These are phyloP conservation scores for Gadopsis marmoratus DNA, from an alignment of 2,797 vertebrate genomes.

Conservation along the genomic window DNA sequence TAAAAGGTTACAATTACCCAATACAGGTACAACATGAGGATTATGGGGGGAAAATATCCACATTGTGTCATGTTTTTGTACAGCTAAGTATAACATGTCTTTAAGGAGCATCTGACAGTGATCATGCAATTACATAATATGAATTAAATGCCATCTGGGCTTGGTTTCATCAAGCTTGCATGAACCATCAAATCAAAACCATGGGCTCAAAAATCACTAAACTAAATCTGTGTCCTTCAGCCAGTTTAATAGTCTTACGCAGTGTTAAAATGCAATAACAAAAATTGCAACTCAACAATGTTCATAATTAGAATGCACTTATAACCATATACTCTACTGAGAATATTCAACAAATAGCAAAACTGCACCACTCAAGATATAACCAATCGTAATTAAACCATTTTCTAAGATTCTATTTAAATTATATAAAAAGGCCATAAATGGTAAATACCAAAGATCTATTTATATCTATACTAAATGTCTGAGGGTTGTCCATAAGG, in stretches of 20 bases:
- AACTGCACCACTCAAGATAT: slow-evolving; percentile 63
- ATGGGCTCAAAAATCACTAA: slow-evolving; percentile 47
- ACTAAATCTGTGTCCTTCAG: slow-evolving; percentile 26
- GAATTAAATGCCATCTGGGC: slow-evolving; percentile 38
- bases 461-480: slow-evolving; percentile 63
- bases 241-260: slow-evolving; percentile 53
- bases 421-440: slow-evolving; percentile 66
- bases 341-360: slow-evolving; percentile 55
- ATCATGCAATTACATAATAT: slow-evolving; percentile 41
- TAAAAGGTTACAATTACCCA: slow-evolving; percentile 64
- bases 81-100: slow-evolving; percentile 51
- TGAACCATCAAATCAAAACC: slow-evolving; percentile 58
- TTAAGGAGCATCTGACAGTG: slow-evolving; percentile 38
- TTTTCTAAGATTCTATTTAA: slow-evolving; percentile 68
- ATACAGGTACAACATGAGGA: slow-evolving; percentile 57
- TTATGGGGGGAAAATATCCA: slow-evolving; percentile 22
- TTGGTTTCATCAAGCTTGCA: slow-evolving; percentile 40
- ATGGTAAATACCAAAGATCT: slow-evolving; percentile 64
- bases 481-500: slow-evolving; percentile 49
- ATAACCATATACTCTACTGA: slow-evolving; percentile 54
- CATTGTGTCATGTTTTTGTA: slow-evolving; percentile 47
- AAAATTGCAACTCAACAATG: slow-evolving; percentile 57
- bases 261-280: slow-evolving; percentile 67
- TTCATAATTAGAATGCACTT: slow-evolving; percentile 59
- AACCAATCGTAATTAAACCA: slow-evolving; percentile 71